These are phyloP conservation scores for Pterophyllum scalare DNA, from an alignment of 2,113 vertebrate genomes.

Conservation along the genomic window DNA sequence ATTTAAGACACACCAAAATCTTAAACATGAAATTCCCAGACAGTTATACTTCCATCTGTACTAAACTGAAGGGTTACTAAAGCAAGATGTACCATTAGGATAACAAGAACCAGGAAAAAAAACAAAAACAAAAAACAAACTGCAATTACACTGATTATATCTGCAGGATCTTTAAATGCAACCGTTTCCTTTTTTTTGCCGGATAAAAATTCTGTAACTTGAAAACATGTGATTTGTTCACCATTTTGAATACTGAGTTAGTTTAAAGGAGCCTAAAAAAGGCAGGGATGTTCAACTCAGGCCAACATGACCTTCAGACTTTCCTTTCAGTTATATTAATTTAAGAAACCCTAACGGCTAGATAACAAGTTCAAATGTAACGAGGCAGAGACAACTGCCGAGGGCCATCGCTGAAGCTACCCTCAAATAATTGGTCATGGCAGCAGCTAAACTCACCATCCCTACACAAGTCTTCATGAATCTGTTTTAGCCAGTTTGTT, in stretches of 20 bases:
- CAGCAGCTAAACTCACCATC: conserved; percentile 14
- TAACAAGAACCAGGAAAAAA: background rate
- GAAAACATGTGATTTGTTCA: background rate
- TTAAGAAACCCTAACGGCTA: conserved; percentile 27
- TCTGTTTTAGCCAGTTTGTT: background rate
- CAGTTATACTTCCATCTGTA: background rate
- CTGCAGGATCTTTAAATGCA: background rate
- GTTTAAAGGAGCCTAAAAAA: background rate
- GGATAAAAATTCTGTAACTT: background rate
- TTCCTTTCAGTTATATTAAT: background rate
- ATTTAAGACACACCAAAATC: background rate
- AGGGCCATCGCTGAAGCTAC: background rate
- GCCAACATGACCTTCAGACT: background rate
- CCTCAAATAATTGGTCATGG: background rate
- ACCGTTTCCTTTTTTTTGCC: background rate
- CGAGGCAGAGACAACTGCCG: conserved; percentile 16
- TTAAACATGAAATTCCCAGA: background rate
- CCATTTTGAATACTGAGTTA: background rate
- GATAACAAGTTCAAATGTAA: conserved; percentile 37
- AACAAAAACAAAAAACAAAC: background rate
- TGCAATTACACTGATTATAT: background rate
- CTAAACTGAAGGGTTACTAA: background rate
- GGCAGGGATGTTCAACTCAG: background rate
- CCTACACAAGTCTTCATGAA: background rate
- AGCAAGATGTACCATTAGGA: background rate